Evolutionary conservation across 2,113 vertebrate species (phyloP), one percentile per base, ranked within the genome.

Genomic region (Isichthys henryi): DNA sequence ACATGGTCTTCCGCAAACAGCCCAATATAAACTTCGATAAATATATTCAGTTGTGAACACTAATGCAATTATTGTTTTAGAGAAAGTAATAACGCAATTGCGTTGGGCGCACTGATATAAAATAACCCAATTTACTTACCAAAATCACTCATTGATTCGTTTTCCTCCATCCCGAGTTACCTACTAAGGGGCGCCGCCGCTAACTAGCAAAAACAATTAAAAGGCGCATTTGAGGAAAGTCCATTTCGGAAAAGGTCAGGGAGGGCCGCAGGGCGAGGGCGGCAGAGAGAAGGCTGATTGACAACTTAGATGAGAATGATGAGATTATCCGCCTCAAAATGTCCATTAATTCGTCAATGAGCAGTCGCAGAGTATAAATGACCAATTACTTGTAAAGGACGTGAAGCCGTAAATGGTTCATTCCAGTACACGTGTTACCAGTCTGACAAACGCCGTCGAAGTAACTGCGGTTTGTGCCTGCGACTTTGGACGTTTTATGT

Each of bases 191-290:
- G 86, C 85, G 91, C 90, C 8, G 56, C 86, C 92, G 91, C 93
- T 93, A 94, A 92, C 89, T 77, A 87, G 19, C 35, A 77, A 53
- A 91, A 90, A 91, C 91, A 94, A 95, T 95, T 95, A 94, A 91
- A 77, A 45, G 62, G 13, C 9, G 23, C 23, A 88, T 50, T 80
- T 77, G n/a, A 66, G 88, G n/a, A 77, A 27, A 77, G 58, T 77
- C 88, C 66, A 58, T 87, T 62, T 13, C 45, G n/a, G 52, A 4
- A 31, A 39, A 52, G 70, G 49, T 17, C 46, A 17, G 70, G n/a
- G 27, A 31, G 46, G 3, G 88, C 46, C 10, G 11, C 56, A 9
- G 31, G 21, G 13, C 35, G 58, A 35, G 53, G 15, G 27, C 17
- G 86, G 3, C 19, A 31, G 5, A 5, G 52, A 21, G 2, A 23